phyloP scores from a whole-genome alignment of 2,888 invertebrate species.

The Nipponacmea schrenckii region DNA sequence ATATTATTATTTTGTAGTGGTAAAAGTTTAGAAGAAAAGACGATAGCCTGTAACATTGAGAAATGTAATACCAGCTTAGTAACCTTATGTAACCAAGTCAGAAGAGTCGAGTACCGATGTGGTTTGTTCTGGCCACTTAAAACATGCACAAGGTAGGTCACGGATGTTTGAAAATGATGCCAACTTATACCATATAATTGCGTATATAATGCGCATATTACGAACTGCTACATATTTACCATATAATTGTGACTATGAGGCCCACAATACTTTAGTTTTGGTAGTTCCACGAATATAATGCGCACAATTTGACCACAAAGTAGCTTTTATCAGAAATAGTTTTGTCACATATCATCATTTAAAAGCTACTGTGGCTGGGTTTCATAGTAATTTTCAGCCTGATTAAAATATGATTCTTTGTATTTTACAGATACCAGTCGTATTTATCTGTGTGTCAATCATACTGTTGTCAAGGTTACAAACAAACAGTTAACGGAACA shows the following conservation, averaged over 20 bases:
- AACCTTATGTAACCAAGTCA: background rate
- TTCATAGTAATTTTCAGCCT: no score
- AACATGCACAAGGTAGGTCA: background rate
- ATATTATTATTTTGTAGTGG: background rate
- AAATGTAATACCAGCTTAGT: background rate
- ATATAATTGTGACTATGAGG: no score
- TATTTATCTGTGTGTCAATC: background rate
- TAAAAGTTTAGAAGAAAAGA: background rate
- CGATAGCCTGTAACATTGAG: background rate
- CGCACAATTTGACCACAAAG: no score
- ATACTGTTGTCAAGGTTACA: constrained; percentile 1
- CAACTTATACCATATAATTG: no score
- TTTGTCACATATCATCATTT: no score
- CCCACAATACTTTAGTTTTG: no score
- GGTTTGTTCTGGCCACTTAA: background rate
- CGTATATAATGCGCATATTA: no score
- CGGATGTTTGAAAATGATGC: background rate
- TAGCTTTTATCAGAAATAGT: no score
- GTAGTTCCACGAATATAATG: no score
- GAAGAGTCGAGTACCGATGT: background rate
- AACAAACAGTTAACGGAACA: background rate
- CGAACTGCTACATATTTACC: no score
- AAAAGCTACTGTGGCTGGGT: no score
- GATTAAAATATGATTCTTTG: background rate
- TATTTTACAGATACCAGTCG: background rate